phyloP scores from a whole-genome alignment of 2,888 invertebrate genomes.

The Auanema freiburgensis region DNA sequence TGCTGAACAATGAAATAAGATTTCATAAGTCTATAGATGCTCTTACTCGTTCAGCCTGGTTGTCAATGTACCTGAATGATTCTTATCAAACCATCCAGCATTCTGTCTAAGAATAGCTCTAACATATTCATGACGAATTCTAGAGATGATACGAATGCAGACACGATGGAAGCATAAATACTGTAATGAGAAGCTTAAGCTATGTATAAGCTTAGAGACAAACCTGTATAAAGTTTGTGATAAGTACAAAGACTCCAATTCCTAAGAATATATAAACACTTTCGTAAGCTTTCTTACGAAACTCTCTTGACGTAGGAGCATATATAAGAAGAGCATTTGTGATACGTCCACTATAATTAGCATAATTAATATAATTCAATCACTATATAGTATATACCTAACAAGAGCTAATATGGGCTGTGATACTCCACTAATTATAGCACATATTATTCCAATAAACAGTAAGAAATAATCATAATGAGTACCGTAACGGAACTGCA shows the following conservation, averaged over 20 bases:
- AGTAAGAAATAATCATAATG: slow-evolving; percentile 40
- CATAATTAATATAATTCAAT: not conserved
- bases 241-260: slow-evolving; percentile 40
- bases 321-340: slow-evolving; percentile 49
- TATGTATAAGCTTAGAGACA: not conserved
- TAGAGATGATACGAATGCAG: slow-evolving; percentile 47
- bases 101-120: slow-evolving; percentile 49
- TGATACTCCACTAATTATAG: slow-evolving; percentile 42
- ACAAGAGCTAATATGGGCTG: slow-evolving; percentile 51
- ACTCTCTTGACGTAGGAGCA: slow-evolving; percentile 35
- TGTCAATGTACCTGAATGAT: slow-evolving; percentile 49
- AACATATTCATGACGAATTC: slow-evolving; percentile 42
- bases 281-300: slow-evolving; percentile 44
- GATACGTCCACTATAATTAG: slow-evolving; percentile 40
- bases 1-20: slow-evolving; percentile 22
- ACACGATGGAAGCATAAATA: slow-evolving; percentile 53
- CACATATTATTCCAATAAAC: slow-evolving; percentile 41
- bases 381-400: slow-evolving; percentile 18
- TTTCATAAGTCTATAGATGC: not conserved
- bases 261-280: slow-evolving; percentile 57
- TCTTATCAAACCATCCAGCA: slow-evolving; percentile 55
- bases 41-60: slow-evolving; percentile 51
- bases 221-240: slow-evolving; percentile 53
- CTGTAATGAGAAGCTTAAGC: slow-evolving; percentile 27
- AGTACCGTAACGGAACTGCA: slow-evolving; percentile 49